Base-by-base conservation (phyloP, 2,797 vertebrate species). In the Cyclura pinguis region DNA sequence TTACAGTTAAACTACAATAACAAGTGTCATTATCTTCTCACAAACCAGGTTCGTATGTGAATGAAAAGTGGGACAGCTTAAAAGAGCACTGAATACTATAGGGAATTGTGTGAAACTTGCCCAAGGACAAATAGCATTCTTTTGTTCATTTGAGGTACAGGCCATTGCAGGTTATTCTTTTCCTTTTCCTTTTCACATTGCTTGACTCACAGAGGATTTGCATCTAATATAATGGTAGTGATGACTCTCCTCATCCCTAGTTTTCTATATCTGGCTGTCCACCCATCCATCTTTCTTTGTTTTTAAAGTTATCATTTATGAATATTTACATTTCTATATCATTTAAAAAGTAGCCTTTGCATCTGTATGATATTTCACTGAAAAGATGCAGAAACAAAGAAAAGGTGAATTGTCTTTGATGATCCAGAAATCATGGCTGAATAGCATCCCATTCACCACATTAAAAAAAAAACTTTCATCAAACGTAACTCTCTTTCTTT, bases 41-140 rank as follows among this genome's bases (percentile, higher is more conserved):
- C 62, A 83, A 38, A 59, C 80, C 14, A 69, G 24, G 62, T 84
- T 84, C 12, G 69, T 84, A 14, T 69, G 83, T 84, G 83, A 84
- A 84, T 84, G 2, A 22, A 84, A 84, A 83, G 20, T 42, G 57
- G 59, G 81, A 13, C 81, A 83, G 24, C 22, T 83, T 83, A 27
- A 83, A 83, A 82, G 27, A 82, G 7, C n/a, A 84, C 59, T 12
- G 12, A 22, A 84, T 84, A 47, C 82, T 47, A 6, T 47, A 64
- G 59, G 35, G 59, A 84, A 42, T 42, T 10, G 47, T 22, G 1
- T 84, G 22, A 64, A 84, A 64, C 42, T 24, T 84, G 59, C 16
- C 35, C 22, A 84, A 64, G 59, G 59, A 64, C 82, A 67, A 47
- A 84, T 29, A 9, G 5, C 47, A 29, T 47, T n/a, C 38, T 69